A percentile compares a stretch with the other conserved stretches of the same genome.
These are phyloP conservation scores for Mystacides longicornis DNA, from an alignment of 2,888 invertebrate species.

Conservation along the genomic window DNA sequence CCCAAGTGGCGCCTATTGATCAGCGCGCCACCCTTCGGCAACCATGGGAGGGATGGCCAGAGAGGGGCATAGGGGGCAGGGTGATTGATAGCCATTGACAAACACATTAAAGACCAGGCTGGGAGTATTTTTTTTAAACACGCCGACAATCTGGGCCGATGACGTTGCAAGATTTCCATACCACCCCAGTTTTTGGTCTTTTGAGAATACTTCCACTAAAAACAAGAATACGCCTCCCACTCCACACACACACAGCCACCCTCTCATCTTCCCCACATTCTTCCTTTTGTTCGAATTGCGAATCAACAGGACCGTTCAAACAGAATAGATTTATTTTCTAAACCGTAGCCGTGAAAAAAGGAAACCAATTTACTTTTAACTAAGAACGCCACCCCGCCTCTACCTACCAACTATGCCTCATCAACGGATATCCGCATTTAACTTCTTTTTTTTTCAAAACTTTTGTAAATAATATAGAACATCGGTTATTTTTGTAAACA, in stretches of 20 bases:
- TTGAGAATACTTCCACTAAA: conserved; percentile 19
- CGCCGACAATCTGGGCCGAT: conserved; percentile 23
- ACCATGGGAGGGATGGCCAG: neutral
- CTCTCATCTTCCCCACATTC: neutral
- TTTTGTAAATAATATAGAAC: too few relatives aligned
- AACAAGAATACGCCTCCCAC: conserved; percentile 22
- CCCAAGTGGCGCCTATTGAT: conserved; percentile 18
- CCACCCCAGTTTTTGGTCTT: conserved; percentile 14
- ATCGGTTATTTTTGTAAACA: too few relatives aligned
- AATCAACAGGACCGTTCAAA: neutral
- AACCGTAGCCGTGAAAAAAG: neutral
- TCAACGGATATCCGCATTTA: too few relatives aligned
- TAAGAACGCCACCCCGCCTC: too few relatives aligned
- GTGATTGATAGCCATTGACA: conserved; percentile 26
- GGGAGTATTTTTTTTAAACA: conserved; percentile 21
- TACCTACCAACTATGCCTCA: too few relatives aligned
- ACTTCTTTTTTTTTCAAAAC: too few relatives aligned
- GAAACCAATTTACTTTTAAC: neutral
- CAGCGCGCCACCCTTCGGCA: conserved; percentile 6
- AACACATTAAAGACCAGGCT: conserved; percentile 24
- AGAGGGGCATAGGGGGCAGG: neutral
- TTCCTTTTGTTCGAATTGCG: conserved; percentile 3
- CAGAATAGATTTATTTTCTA: neutral
- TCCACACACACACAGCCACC: neutral
- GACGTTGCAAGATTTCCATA: conserved; percentile 25